Evolutionary conservation across 2,888 invertebrate genomes (phyloP).

Genomic region (Agrochola litura): DNA sequence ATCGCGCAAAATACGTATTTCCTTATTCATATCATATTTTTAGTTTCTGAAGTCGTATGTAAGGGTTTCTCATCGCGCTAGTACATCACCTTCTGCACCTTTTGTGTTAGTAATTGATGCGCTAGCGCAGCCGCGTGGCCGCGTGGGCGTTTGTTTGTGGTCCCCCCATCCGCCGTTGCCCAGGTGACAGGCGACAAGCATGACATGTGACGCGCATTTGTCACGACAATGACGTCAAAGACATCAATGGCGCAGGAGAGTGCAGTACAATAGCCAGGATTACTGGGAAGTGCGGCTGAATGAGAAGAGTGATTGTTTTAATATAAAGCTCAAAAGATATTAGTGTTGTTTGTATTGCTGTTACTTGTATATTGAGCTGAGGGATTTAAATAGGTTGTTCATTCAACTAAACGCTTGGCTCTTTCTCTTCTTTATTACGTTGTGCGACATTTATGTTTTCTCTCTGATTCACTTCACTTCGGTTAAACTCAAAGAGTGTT

Average conservation of each 20-base stretch:
- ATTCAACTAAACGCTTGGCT: constrained; percentile 32
- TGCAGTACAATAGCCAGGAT: constrained; percentile 11
- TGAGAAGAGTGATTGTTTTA: constrained; percentile 2
- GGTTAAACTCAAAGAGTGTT: background rate
- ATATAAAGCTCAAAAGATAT: constrained; percentile 16
- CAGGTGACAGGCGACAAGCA: constrained; percentile 55
- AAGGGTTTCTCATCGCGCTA: background rate
- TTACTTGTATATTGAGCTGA: constrained; percentile 13
- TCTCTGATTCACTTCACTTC: constrained; percentile 20
- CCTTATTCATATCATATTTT: background rate
- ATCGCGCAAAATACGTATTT: background rate
- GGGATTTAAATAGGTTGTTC: constrained; percentile 41
- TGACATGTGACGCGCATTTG: constrained; percentile 61
- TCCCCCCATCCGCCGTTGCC: too few relatives aligned
- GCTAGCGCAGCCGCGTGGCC: constrained; percentile 9
- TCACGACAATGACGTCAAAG: constrained; percentile 31
- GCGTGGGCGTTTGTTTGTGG: constrained; percentile 27
- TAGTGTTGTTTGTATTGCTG: constrained; percentile 33
- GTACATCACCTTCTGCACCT: constrained; percentile 1
- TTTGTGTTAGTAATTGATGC: constrained; percentile 10
- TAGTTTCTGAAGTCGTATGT: background rate
- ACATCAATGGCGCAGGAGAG: constrained; percentile 21
- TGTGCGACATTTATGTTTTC: constrained; percentile 13
- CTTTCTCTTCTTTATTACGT: constrained; percentile 14
- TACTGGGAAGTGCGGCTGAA: constrained; percentile 26